Base-by-base conservation (phyloP, 2,797 vertebrate genomes). In the Cygnus olor region DNA sequence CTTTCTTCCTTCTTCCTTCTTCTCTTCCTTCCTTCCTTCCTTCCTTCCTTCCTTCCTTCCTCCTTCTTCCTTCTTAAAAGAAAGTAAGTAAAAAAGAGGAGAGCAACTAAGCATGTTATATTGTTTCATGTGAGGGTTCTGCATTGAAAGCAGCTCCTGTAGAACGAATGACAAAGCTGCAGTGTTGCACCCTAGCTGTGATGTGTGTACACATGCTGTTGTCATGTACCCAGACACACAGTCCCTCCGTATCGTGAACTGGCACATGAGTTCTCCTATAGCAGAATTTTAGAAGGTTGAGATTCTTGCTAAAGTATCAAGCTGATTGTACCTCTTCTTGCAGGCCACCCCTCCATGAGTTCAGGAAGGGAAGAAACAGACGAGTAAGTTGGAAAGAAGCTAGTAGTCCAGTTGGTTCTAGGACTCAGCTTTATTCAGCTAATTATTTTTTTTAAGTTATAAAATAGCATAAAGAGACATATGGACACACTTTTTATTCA, bases 261-360 rank as follows among this genome's bases (percentile, higher is more conserved):
- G 20, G 22, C 9, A 36, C 1, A 1, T 16, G 22, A 77, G 2
- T 42, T 58, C 14, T 70, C 45, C n/a, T 78, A 1, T 1, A 19
- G 45, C 68, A 72, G 15, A 4, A 2, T 32, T 69, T 22, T 1
- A 17, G 47, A 81, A 57, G 36, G 10, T 21, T 49, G 19, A 84
- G 30, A 61, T 61, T 11, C 3, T 54, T 87, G 28, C 45, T 64
- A 44, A 81, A 66, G n/a, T 5, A 60, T 5, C 0, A 3, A 42
- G 15, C 24, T 30, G 14, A 72, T 51, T 76, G 54, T 19, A 47
- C 10, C 3, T 27, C n/a, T 87, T 79, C 40, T 54, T 30, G 64
- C 25, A 76, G 12, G 28, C 22, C 19, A 68, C 5, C 12, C 27
- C 5, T 60, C n/a, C 5, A 7, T 8, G 15, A 9, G 2, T 54